Percentiles rank a stretch among this genome's conserved stretches.
Conservation (phyloP, 1,140 invertebrate species). For the Melanaphis sacchari region DNA sequence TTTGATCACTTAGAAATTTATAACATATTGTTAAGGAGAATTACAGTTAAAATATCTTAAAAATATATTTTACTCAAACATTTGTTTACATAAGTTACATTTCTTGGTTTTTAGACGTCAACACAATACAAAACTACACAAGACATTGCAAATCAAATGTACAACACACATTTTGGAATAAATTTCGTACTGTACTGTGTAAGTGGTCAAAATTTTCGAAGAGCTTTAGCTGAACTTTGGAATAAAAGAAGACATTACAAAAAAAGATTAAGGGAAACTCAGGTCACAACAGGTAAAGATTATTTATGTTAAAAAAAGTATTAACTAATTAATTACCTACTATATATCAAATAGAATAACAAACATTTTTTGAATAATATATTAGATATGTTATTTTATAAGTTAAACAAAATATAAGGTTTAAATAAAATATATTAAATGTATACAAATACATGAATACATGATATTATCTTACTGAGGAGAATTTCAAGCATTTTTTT, state of each 20-base stretch:
- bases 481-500: background rate
- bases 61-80: background rate
- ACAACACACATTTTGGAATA: constrained; percentile 83
- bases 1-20: background rate
- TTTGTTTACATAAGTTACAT: background rate
- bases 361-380: background rate
- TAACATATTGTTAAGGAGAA: background rate
- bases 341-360: no score
- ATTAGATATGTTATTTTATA: background rate
- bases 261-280: constrained; percentile 36
- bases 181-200: constrained; percentile 87
- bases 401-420: background rate
- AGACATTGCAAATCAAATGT: constrained; percentile 70
- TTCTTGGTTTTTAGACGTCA: constrained; percentile 38
- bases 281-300: constrained; percentile 40
- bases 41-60: background rate
- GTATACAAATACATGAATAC: background rate
- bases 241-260: constrained; percentile 11
- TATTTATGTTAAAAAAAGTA: background rate
- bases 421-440: background rate
- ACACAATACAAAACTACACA: constrained; percentile 67
- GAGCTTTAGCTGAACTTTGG: constrained; percentile 64
- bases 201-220: constrained; percentile 80
- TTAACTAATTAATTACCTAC: background rate
- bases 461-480: background rate